A percentile compares a stretch with the other conserved stretches of the same genome.
Conservation (phyloP, 2,888 invertebrate species). For the Rhagonycha lutea region DNA sequence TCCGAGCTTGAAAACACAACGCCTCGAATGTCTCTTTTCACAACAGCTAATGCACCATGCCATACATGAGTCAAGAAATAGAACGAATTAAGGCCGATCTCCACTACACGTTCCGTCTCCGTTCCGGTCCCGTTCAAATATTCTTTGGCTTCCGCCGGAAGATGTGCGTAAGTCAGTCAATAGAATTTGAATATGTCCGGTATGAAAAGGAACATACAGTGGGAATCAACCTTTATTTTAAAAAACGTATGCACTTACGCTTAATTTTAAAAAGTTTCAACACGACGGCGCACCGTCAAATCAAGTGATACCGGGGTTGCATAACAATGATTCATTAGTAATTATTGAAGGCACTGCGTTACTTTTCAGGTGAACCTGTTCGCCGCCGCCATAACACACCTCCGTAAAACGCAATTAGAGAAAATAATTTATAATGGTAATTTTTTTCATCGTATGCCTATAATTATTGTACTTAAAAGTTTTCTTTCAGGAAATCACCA, state of each 20-base stretch:
- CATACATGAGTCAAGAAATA: background rate
- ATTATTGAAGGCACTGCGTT: background rate
- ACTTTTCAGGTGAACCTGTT: background rate
- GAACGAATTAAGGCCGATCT: background rate
- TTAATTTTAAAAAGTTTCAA: background rate
- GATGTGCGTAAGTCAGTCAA: too few species aligned
- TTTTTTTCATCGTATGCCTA: background rate
- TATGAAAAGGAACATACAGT: too few species aligned
- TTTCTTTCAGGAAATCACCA: background rate
- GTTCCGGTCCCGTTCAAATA: too few species aligned
- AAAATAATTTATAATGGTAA: background rate
- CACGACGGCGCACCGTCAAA: background rate
- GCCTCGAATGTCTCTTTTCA: background rate
- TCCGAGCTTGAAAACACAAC: background rate
- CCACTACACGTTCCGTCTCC: too few species aligned
- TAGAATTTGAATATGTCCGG: too few species aligned
- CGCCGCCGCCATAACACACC: background rate
- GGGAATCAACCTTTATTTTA: too few species aligned
- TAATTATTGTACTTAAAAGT: background rate
- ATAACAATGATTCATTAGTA: background rate
- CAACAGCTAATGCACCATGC: background rate
- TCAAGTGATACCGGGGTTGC: background rate
- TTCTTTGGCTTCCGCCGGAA: too few species aligned
- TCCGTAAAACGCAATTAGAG: background rate
- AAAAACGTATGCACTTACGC: too few species aligned